Conservation (phyloP, 2,797 vertebrate species). For the Ciconia nigra region DNA sequence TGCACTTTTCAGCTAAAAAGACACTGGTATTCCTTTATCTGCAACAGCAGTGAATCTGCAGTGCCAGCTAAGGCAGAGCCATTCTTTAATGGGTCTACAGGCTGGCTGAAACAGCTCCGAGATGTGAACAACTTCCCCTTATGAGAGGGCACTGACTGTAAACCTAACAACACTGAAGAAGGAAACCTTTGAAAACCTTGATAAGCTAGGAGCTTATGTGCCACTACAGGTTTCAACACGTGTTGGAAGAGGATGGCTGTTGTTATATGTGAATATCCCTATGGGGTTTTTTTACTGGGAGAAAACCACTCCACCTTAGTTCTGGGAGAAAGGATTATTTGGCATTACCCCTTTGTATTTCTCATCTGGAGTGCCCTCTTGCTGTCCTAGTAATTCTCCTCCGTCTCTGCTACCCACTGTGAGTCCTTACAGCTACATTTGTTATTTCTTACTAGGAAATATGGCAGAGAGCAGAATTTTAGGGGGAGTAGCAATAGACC, state of each 20-base stretch:
- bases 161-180: background rate
- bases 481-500: background rate
- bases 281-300: background rate
- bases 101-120: background rate
- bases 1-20: background rate
- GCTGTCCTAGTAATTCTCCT: background rate
- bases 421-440: background rate
- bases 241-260: background rate
- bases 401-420: background rate
- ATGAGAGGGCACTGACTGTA: background rate
- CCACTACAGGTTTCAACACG: fast-evolving
- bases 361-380: background rate
- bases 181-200: background rate
- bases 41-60: too few relatives aligned
- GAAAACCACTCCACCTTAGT: background rate
- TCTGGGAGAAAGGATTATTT: background rate
- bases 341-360: background rate
- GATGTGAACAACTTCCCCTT: background rate
- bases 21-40: background rate
- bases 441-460: background rate
- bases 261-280: background rate
- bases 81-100: background rate
- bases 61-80: background rate
- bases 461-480: background rate
- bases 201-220: background rate